These are phyloP conservation scores for Drosophila dives DNA, from an alignment of 2,888 invertebrate genomes.

Conservation along the genomic window DNA sequence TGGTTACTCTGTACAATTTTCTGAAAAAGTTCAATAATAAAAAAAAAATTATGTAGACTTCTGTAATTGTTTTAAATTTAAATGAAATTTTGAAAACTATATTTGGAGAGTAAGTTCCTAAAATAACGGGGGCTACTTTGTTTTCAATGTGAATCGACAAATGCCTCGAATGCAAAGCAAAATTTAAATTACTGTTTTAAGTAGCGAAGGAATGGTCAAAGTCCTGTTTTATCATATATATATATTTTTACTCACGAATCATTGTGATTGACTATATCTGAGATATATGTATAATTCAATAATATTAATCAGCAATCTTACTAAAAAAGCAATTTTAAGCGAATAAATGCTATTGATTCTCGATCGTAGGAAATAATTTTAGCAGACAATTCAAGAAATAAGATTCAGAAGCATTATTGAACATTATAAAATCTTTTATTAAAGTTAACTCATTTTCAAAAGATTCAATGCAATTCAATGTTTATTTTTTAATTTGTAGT, in stretches of 20 bases:
- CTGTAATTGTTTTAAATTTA: neutral
- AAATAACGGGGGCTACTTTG: neutral
- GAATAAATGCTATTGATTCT: neutral
- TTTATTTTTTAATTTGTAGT: neutral
- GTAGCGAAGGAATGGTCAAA: neutral
- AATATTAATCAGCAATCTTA: no score
- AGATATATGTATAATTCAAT: neutral
- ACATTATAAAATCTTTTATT: neutral
- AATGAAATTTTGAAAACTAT: neutral
- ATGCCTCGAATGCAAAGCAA: neutral
- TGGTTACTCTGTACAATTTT: neutral
- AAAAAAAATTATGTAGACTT: neutral
- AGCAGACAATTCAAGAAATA: neutral
- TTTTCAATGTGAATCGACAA: neutral
- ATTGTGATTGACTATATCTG: neutral
- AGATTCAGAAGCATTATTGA: neutral
- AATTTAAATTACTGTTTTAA: neutral
- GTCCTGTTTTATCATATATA: neutral
- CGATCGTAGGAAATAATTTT: neutral
- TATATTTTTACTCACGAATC: neutral
- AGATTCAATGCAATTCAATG: neutral
- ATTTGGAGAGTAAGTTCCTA: neutral
- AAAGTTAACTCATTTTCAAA: neutral
- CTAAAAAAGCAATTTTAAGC: neutral
- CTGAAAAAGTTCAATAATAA: no score